phyloP scores from a whole-genome alignment of 2,888 invertebrate species.

The Cephus spinipes region DNA sequence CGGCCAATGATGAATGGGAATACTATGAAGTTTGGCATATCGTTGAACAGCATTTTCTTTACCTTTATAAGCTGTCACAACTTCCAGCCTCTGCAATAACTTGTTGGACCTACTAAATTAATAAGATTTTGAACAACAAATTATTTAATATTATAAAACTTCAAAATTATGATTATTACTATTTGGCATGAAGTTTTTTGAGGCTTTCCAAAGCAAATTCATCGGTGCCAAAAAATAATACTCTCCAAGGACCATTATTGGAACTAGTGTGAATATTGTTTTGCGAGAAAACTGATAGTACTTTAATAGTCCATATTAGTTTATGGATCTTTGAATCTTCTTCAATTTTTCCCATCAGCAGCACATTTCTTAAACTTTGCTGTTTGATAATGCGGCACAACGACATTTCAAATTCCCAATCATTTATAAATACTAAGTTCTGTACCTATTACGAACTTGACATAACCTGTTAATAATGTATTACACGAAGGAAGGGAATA shows the following conservation, averaged over 20 bases:
- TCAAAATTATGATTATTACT: slow-evolving; percentile 64
- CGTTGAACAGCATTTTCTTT: slow-evolving; percentile 75
- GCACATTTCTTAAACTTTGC: neutral
- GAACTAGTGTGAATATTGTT: neutral
- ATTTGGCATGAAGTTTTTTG: slow-evolving; percentile 74
- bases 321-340: neutral
- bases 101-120: slow-evolving; percentile 69
- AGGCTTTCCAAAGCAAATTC: slow-evolving; percentile 83
- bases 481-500: neutral
- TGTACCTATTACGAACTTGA: neutral
- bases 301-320: neutral
- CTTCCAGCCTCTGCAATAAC: slow-evolving; percentile 72
- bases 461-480: neutral
- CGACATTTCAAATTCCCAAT: neutral
- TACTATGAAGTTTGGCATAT: slow-evolving; percentile 75
- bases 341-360: neutral
- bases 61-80: slow-evolving; percentile 77
- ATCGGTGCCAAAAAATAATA: slow-evolving; percentile 91
- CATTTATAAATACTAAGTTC: neutral
- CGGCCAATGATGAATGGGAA: slow-evolving; percentile 78
- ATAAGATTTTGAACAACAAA: slow-evolving; percentile 13
- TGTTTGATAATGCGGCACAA: neutral
- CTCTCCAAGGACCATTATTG: slow-evolving; percentile 67
- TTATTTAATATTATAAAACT: neutral
- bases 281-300: neutral